These are phyloP conservation scores for Fringilla coelebs DNA, from an alignment of 2,797 vertebrate species.

Conservation along the genomic window DNA sequence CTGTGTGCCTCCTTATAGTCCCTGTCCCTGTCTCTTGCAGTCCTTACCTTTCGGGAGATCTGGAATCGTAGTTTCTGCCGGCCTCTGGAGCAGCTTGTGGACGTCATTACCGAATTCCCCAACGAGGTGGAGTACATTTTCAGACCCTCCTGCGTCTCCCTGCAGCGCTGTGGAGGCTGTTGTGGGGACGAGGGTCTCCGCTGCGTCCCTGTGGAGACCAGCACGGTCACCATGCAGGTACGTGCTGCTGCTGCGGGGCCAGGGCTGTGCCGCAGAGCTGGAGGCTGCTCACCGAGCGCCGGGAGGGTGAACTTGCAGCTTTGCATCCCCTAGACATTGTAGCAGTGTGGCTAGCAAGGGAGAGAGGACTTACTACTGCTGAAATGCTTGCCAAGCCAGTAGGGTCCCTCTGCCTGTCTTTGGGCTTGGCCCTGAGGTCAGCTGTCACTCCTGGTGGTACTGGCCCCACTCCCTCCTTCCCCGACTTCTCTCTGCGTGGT, in stretches of 20 bases:
- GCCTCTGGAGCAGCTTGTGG: slow-evolving; percentile 90
- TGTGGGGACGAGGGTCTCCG: slow-evolving; percentile 90
- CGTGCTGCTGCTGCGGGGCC: rapidly evolving
- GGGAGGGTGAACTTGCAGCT: background rate
- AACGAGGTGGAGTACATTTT: slow-evolving; percentile 89
- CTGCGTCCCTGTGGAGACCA: slow-evolving; percentile 82
- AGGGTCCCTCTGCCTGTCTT: background rate
- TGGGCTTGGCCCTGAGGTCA: background rate
- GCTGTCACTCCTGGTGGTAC: background rate
- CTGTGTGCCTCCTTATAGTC: background rate
- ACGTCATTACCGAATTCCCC: slow-evolving; percentile 87
- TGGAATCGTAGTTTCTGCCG: slow-evolving; percentile 93
- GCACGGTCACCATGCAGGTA: slow-evolving; percentile 92
- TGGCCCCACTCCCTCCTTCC: background rate
- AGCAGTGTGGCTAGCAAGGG: background rate
- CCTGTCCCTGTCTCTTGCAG: slow-evolving; percentile 57
- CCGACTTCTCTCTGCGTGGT: background rate
- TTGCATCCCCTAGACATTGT: rapidly evolving
- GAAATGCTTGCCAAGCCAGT: background rate
- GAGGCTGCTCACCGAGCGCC: rapidly evolving
- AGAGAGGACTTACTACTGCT: background rate
- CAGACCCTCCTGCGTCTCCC: slow-evolving; percentile 89
- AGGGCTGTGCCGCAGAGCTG: rapidly evolving
- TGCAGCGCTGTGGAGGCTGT: slow-evolving; percentile 91
- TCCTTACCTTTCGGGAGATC: slow-evolving; percentile 89